A percentile compares a stretch with the other conserved stretches of the same genome.
These are phyloP conservation scores for Drosophila lini DNA, from an alignment of 1,140 invertebrate species.

Conservation along the genomic window DNA sequence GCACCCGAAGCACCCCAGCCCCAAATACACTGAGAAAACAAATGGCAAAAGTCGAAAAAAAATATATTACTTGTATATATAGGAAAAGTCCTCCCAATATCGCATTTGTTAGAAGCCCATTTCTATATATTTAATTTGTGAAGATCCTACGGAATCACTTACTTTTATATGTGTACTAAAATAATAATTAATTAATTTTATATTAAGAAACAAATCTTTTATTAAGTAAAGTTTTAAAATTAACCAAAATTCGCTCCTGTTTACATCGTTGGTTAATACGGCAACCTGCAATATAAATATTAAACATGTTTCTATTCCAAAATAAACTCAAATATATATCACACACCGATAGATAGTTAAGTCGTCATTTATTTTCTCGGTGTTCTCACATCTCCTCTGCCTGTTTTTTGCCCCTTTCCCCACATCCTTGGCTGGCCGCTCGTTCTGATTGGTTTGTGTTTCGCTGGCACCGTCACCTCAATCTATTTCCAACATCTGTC, in stretches of 20 bases:
- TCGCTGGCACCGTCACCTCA: slow-evolving; percentile 51
- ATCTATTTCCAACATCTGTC: slow-evolving; percentile 78
- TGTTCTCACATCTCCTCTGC: background rate
- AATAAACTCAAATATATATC: background rate
- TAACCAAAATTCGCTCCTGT: background rate
- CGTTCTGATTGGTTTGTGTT: slow-evolving; percentile 64
- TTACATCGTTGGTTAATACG: background rate
- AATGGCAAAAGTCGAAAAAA: fast-evolving
- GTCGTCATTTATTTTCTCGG: background rate
- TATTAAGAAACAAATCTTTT: background rate
- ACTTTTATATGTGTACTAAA: background rate
- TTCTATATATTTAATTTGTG: background rate
- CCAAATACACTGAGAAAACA: slow-evolving; percentile 10
- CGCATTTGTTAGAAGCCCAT: background rate
- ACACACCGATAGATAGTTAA: background rate
- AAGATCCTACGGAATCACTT: too few species aligned
- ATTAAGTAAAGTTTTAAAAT: background rate
- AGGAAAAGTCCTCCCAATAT: background rate
- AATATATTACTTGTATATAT: too few species aligned
- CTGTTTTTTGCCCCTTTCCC: background rate
- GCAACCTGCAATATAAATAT: too few species aligned
- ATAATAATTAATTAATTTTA: background rate
- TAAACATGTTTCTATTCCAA: background rate
- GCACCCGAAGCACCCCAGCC: slow-evolving; percentile 12
- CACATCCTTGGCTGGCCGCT: background rate